Conservation (phyloP, 1,140 invertebrate species). For the Pseudachorutes palmiensis region DNA sequence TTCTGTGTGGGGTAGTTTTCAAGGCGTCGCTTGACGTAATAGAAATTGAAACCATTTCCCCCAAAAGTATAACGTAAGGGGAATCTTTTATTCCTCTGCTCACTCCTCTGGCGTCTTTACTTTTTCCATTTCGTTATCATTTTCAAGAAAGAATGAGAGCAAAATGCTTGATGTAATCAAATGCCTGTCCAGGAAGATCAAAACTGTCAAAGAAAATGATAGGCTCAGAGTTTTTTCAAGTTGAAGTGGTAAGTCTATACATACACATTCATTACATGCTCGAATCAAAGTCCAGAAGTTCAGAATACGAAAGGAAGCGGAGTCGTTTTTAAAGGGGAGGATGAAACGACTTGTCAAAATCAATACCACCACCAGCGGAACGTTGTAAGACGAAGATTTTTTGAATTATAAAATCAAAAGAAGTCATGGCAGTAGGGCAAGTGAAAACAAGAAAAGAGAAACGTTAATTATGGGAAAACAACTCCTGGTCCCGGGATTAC, state of each 20-base stretch:
- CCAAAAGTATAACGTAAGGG: no score
- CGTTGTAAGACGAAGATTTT: neutral
- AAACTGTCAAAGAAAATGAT: neutral
- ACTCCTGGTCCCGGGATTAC: neutral
- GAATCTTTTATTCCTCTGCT: no score
- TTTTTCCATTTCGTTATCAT: neutral
- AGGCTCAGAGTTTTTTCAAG: neutral
- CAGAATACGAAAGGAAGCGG: neutral
- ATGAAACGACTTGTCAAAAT: neutral
- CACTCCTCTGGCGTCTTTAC: neutral
- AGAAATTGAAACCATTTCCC: no score
- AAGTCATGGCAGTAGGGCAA: neutral
- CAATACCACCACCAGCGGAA: neutral
- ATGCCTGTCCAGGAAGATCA: neutral
- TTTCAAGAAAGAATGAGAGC: neutral
- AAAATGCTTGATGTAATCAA: neutral
- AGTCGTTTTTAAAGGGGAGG: neutral
- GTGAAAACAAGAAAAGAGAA: neutral
- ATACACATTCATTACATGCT: no score
- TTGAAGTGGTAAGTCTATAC: no score
- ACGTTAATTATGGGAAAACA: neutral
- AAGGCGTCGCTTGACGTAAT: no score
- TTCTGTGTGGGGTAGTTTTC: no score
- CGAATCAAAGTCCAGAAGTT: no score
- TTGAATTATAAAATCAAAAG: neutral